A percentile compares a stretch with the other conserved stretches of the same genome.
Conservation (phyloP, 2,113 vertebrate genomes). For the Syngnathus typhle region DNA sequence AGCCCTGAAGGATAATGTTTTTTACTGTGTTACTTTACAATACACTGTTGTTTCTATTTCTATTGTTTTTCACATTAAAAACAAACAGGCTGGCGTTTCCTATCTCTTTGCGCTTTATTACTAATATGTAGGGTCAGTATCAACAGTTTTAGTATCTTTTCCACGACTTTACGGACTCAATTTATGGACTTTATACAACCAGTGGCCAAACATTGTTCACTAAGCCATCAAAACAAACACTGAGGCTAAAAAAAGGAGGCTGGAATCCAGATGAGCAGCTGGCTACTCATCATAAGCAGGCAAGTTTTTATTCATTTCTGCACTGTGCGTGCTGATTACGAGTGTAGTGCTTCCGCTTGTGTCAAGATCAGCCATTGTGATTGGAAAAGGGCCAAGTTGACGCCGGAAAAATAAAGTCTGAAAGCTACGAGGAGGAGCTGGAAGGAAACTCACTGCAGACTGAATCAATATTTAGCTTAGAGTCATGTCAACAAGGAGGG, state of each 20-base stretch:
- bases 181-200: conserved; percentile 27
- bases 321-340: conserved; percentile 44
- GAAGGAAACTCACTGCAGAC: conserved; percentile 33
- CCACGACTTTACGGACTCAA: conserved; percentile 7
- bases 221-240: conserved; percentile 23
- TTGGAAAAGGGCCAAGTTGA: conserved; percentile 35
- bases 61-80: neutral
- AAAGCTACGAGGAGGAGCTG: conserved; percentile 31
- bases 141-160: conserved; percentile 6
- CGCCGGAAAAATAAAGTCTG: conserved; percentile 31
- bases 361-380: conserved; percentile 56
- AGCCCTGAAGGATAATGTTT: neutral
- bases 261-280: conserved; percentile 28
- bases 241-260: conserved; percentile 8
- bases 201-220: conserved; percentile 6
- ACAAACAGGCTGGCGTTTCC: neutral
- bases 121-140: neutral
- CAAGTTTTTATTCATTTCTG: conserved; percentile 45
- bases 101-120: neutral
- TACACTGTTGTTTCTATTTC: neutral
- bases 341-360: conserved; percentile 32
- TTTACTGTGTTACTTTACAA: neutral
- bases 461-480: conserved; percentile 41
- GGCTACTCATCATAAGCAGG: conserved; percentile 36
- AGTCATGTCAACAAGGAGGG: conserved; percentile 6